Evolutionary conservation across 2,888 invertebrate species (phyloP).

Genomic region (Rotaria magnacalcarata): DNA sequence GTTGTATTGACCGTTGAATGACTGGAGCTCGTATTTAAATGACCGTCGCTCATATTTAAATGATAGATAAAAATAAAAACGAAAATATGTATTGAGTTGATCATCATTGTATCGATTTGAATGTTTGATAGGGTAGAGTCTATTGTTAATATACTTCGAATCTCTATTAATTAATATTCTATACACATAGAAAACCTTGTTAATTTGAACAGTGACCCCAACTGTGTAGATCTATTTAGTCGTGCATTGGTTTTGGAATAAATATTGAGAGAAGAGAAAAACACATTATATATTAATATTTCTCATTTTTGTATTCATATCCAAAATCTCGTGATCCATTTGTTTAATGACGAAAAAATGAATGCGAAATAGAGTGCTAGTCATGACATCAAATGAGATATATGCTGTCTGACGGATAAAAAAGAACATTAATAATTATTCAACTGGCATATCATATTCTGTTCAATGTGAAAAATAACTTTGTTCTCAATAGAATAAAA

Average conservation of each 20-base stretch:
- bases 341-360: not conserved
- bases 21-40: too few relatives aligned
- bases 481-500: not conserved
- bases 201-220: not conserved
- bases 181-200: not conserved
- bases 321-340: not conserved
- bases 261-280: not conserved
- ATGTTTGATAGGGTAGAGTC: not conserved
- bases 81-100: not conserved
- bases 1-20: too few relatives aligned
- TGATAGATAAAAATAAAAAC: not conserved
- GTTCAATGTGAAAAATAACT: not conserved
- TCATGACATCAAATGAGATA: not conserved
- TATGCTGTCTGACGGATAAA: not conserved
- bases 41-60: not conserved
- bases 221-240: not conserved
- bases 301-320: not conserved
- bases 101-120: not conserved
- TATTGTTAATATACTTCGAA: not conserved
- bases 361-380: not conserved
- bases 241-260: not conserved
- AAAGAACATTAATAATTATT: not conserved
- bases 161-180: not conserved
- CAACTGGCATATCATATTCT: not conserved
- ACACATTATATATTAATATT: not conserved